Evolutionary conservation across 2,888 invertebrate species (phyloP).

Genomic region (Aphodius sticticus): DNA sequence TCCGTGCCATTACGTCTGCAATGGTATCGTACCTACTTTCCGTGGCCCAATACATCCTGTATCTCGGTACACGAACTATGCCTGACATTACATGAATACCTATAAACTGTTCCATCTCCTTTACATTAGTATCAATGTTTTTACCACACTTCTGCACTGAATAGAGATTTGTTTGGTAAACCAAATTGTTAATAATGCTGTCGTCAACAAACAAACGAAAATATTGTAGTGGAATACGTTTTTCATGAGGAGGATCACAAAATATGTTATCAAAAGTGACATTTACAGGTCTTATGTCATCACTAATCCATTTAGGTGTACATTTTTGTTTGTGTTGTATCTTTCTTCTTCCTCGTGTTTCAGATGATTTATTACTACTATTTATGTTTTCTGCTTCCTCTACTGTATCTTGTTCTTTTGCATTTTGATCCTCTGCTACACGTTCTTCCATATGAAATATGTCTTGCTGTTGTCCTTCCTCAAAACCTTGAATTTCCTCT

Average conservation of each 20-base stretch:
- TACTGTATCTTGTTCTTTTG: background rate
- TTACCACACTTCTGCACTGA: slow-evolving; percentile 40
- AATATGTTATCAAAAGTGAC: slow-evolving; percentile 23
- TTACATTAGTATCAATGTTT: slow-evolving; percentile 19
- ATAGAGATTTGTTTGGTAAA: slow-evolving; percentile 43
- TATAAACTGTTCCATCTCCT: slow-evolving; percentile 44
- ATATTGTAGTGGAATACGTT: slow-evolving; percentile 36
- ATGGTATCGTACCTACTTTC: slow-evolving; percentile 41
- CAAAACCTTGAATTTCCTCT: slow-evolving; percentile 4
- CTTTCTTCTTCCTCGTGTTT: slow-evolving; percentile 4
- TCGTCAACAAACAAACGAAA: slow-evolving; percentile 41
- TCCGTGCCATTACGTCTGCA: slow-evolving; percentile 44
- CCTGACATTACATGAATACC: slow-evolving; percentile 42
- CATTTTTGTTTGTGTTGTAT: slow-evolving; percentile 14
- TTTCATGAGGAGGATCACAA: slow-evolving; percentile 28
- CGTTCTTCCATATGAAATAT: background rate
- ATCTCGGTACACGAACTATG: slow-evolving; percentile 43
- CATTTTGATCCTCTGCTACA: background rate
- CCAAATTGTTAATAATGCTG: slow-evolving; percentile 37
- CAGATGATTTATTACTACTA: background rate
- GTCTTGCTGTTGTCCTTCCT: background rate
- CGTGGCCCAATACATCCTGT: slow-evolving; percentile 45
- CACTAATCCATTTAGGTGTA: background rate
- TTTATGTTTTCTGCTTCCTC: background rate
- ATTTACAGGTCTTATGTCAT: slow-evolving; percentile 24